phyloP scores from a whole-genome alignment of 1,140 invertebrate species.

The Asbolus verrucosus region DNA sequence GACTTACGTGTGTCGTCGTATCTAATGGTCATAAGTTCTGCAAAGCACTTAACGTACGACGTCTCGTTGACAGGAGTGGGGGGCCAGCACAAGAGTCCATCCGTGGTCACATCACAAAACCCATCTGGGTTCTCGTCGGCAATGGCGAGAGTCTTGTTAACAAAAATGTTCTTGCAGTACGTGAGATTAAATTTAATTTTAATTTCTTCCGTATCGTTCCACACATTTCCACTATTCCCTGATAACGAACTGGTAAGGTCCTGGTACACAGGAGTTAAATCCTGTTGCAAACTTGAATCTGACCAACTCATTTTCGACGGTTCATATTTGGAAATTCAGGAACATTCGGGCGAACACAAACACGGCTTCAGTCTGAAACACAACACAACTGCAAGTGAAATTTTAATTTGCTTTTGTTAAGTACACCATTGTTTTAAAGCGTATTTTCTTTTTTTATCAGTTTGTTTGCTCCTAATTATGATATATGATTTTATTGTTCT shows the following conservation, averaged over 20 bases:
- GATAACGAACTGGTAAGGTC: background rate
- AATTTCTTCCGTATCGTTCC: constrained; percentile 29
- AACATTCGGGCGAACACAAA: constrained; percentile 15
- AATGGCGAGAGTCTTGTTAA: constrained; percentile 47
- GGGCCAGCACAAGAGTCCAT: constrained; percentile 72
- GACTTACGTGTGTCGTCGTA: constrained; percentile 66
- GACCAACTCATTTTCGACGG: constrained; percentile 18
- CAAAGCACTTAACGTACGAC: constrained; percentile 69
- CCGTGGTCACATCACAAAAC: constrained; percentile 65
- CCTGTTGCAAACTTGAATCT: constrained; percentile 1
- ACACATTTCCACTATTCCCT: background rate
- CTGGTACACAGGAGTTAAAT: constrained; percentile 1
- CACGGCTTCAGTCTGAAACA: constrained; percentile 26
- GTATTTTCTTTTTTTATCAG: constrained; percentile 29
- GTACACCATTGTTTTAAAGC: background rate
- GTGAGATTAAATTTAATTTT: constrained; percentile 28
- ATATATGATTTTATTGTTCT: constrained; percentile 44
- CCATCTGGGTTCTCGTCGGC: constrained; percentile 45
- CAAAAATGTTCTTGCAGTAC: constrained; percentile 48
- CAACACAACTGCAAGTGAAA: no score
- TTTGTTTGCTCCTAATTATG: constrained; percentile 31
- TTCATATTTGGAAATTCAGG: background rate
- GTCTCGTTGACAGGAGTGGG: constrained; percentile 65
- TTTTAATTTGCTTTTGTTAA: constrained; percentile 3
- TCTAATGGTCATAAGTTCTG: constrained; percentile 67